Conservation (phyloP, 2,888 invertebrate species). For the Drosophila crucigera region DNA sequence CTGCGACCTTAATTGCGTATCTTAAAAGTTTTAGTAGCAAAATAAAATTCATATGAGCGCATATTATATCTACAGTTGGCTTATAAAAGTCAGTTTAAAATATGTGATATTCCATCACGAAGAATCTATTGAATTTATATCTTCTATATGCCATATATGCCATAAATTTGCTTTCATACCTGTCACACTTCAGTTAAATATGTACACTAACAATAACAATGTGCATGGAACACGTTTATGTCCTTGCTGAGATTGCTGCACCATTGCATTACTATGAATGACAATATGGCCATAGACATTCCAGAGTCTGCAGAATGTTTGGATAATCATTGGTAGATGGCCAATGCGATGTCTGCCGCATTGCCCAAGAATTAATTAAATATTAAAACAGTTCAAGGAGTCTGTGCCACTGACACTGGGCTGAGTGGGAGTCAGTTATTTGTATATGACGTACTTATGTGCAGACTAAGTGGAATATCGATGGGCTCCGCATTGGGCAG, state of each 20-base stretch:
- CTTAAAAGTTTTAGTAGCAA: not conserved
- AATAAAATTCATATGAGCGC: not conserved
- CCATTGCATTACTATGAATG: not conserved
- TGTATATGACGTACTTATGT: not conserved
- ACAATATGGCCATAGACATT: not conserved
- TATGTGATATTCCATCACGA: not conserved
- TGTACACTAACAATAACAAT: too few species aligned
- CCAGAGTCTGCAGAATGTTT: conserved; percentile 2
- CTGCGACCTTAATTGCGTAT: conserved; percentile 7
- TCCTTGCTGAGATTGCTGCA: not conserved
- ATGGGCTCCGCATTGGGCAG: conserved; percentile 10
- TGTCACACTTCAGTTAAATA: not conserved
- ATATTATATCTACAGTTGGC: too few species aligned
- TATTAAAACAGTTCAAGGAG: conserved; percentile 34
- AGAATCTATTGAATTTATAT: not conserved
- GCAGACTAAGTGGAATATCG: conserved; percentile 9
- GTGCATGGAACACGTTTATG: not conserved
- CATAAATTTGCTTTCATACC: not conserved
- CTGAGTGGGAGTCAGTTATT: not conserved
- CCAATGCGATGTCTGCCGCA: conserved; percentile 17
- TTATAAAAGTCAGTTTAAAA: not conserved
- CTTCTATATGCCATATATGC: not conserved
- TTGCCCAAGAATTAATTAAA: conserved; percentile 48
- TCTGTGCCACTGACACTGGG: not conserved
- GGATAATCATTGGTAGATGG: conserved; percentile 28